Base-by-base conservation (phyloP, 2,113 vertebrate genomes). In the Antigone vipio region DNA sequence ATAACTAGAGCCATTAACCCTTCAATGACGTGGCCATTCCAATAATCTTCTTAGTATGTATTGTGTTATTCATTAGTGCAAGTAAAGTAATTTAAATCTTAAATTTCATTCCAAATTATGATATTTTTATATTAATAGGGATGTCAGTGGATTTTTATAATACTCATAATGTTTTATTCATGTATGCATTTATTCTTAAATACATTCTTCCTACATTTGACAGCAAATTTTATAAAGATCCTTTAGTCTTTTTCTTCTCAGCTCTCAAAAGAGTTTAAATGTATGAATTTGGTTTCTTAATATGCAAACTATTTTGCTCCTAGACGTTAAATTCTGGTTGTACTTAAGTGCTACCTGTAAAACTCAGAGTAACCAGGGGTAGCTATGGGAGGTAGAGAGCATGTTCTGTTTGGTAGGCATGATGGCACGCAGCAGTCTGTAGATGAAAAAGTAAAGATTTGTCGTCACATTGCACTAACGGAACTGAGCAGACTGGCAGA, bases 1-100 rank as follows among this genome's bases (percentile, higher is more conserved):
- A 87, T 84, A 90, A 94, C 88, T 89, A 66, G 80, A 79, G 20
- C 55, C 59, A 87, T 97, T 97, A 97, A 96, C 97, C 73, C 96
- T 97, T 95, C 77, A 47, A 34, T 71, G 53, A 85, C 18, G 2
- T 73, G 84, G 78, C 71, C 74, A 83, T 88, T 85, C 73, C 47
- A 67, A 50, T 77, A 71, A 80, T 55, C 42, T 88, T 71, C 5
- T 76, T 64, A 76, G 30, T 16, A 47, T 17, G 20, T 19, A 29
- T 40, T 45, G 30, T 71, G n/a, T 69, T 47, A 22, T 52, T 78
- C 35, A 56, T 84, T 60, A 72, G 23, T 34, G 27, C 6, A 49
- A 69, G 15, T 21, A 66, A 78, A 60, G 15, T 64, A 45, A 35
- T 93, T 82, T 10, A 45, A 42, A n/a, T 11, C 5, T 91, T 68